Base-by-base conservation (phyloP, 1,140 invertebrate species). In the Penaeus vannamei region DNA sequence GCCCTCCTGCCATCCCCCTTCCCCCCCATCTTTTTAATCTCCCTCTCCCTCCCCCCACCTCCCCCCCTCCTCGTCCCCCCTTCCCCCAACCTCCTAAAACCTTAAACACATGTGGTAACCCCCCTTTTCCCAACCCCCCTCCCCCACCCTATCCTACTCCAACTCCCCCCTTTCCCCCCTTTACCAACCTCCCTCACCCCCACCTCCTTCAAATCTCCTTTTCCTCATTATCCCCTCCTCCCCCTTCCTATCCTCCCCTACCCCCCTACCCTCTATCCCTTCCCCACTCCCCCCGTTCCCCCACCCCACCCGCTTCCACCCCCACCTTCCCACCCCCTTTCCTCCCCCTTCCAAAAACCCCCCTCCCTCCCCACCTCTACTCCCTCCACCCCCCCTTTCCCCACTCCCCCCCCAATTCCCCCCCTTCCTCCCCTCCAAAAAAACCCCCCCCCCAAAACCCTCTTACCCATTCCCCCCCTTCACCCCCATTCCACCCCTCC, bases 391-490 rank as follows among this genome's bases (percentile, higher is more conserved):
- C n/a, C n/a, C n/a, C n/a, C n/a, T n/a, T n/a, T n/a, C n/a, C n/a
- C n/a, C n/a, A n/a, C n/a, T n/a, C n/a, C n/a, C n/a, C n/a, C n/a
- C n/a, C n/a, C n/a, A n/a, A n/a, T n/a, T n/a, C n/a, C n/a, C n/a
- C n/a, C n/a, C n/a, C n/a, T n/a, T n/a, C n/a, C n/a, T n/a, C n/a
- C n/a, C n/a, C n/a, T n/a, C n/a, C n/a, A n/a, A n/a, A n/a, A n/a
- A n/a, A n/a, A 19, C 62, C n/a, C 62, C n/a, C 62, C n/a, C n/a
- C 62, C n/a, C n/a, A 17, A 19, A 17, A 64, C 62, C n/a, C 62
- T 64, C n/a, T n/a, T 64, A 64, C n/a, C 62, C n/a, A 17, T 64
- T 64, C n/a, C 62, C 62, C n/a, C 62, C n/a, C 62, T 64, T n/a
- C 17, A 17, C n/a, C 62, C n/a, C 62, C n/a, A 19, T n/a, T 64